A percentile compares a stretch with the other conserved stretches of the same genome.
These are phyloP conservation scores for Murina feae DNA, from an alignment of 2,113 vertebrate genomes.

Conservation along the genomic window DNA sequence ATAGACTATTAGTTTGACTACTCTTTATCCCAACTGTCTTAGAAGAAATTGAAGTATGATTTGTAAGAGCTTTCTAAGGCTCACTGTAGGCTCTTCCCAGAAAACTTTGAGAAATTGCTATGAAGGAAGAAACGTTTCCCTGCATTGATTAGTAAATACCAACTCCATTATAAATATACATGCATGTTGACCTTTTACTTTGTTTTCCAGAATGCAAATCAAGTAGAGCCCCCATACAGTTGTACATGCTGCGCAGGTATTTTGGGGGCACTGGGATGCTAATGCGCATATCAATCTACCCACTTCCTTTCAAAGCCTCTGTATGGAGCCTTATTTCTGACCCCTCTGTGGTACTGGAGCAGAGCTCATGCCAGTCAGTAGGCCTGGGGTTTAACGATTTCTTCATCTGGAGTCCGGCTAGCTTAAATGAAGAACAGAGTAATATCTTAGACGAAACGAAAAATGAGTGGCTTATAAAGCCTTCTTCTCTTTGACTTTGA, in stretches of 20 bases:
- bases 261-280: slow-evolving; percentile 22
- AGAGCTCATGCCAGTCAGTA: not conserved
- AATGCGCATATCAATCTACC: slow-evolving; percentile 33
- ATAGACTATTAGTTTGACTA: not conserved
- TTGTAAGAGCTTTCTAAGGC: slow-evolving; percentile 21
- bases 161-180: slow-evolving; percentile 57
- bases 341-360: not conserved
- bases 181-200: slow-evolving; percentile 55
- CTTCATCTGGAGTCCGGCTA: slow-evolving; percentile 16
- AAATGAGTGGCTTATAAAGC: slow-evolving; percentile 27
- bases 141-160: slow-evolving; percentile 38
- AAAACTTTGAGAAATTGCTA: slow-evolving; percentile 46
- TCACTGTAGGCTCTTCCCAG: not conserved
- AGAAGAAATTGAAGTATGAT: slow-evolving; percentile 44
- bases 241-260: slow-evolving; percentile 45
- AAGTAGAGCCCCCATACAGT: not conserved
- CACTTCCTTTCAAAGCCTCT: not conserved
- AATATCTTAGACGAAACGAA: slow-evolving; percentile 46
- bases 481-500: slow-evolving; percentile 41
- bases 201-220: slow-evolving; percentile 50
- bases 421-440: slow-evolving; percentile 49
- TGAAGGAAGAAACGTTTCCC: slow-evolving; percentile 35
- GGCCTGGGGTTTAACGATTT: slow-evolving; percentile 60
- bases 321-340: slow-evolving; percentile 9
- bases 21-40: not conserved